phyloP scores from a whole-genome alignment of 1,140 invertebrate species.

The Magallana angulata region DNA sequence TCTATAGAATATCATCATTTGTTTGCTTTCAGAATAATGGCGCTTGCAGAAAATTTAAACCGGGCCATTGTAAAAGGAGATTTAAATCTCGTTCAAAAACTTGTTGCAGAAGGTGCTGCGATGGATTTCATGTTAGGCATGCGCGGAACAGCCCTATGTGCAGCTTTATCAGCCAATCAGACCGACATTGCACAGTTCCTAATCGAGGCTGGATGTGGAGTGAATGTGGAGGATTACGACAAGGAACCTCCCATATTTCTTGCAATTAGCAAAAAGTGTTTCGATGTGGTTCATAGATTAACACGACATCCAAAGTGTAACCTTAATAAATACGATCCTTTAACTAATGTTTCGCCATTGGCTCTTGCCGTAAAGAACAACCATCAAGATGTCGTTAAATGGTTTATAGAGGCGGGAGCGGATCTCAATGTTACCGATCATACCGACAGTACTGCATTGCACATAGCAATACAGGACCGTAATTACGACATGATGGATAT shows the following conservation, averaged over 20 bases:
- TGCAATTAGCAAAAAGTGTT: constrained; percentile 51
- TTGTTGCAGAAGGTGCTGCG: constrained; percentile 51
- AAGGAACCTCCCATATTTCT: constrained; percentile 52
- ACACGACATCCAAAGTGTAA: constrained; percentile 51
- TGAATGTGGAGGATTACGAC: constrained; percentile 56
- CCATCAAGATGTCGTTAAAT: constrained; percentile 39
- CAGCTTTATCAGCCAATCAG: constrained; percentile 49
- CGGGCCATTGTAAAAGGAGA: constrained; percentile 53
- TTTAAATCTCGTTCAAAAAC: constrained; percentile 31
- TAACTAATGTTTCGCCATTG: constrained; percentile 46
- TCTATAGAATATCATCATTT: neutral
- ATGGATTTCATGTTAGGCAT: constrained; percentile 55
- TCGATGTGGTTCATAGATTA: constrained; percentile 48
- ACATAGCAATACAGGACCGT: constrained; percentile 33
- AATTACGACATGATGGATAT: constrained; percentile 40
- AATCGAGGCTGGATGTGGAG: constrained; percentile 54
- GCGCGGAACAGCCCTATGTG: constrained; percentile 59
- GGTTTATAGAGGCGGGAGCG: constrained; percentile 46
- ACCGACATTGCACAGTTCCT: constrained; percentile 46
- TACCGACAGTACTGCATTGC: constrained; percentile 46
- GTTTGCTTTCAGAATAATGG: constrained; percentile 2
- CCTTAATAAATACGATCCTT: constrained; percentile 51
- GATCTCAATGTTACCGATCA: constrained; percentile 39
- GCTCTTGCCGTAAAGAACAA: constrained; percentile 49
- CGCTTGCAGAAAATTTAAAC: constrained; percentile 52